Percentiles rank a stretch among this genome's conserved stretches.
These are phyloP conservation scores for Phoebastria nigripes DNA, from an alignment of 2,797 vertebrate genomes.

Conservation along the genomic window DNA sequence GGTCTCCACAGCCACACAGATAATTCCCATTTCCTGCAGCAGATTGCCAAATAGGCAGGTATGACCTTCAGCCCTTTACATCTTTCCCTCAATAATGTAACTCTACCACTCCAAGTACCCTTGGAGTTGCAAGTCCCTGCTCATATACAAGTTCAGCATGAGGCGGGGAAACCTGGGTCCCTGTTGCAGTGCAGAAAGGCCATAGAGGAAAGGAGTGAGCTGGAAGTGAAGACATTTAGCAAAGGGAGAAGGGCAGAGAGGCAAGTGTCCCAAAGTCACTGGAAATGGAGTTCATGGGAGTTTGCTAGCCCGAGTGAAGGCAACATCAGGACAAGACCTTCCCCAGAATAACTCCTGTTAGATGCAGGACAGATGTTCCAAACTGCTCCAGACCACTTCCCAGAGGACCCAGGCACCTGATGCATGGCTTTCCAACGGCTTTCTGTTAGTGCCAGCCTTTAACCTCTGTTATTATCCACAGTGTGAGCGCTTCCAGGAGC, in stretches of 20 bases:
- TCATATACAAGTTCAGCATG: background rate
- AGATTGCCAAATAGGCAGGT: background rate
- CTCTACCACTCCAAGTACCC: background rate
- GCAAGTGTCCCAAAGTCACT: background rate
- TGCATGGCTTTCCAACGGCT: background rate
- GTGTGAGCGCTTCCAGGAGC: background rate
- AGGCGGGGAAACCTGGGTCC: background rate
- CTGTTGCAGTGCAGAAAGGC: background rate
- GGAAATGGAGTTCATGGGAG: background rate
- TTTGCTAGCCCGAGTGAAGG: background rate
- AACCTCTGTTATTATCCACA: background rate
- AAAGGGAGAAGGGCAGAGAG: background rate
- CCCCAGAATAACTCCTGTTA: background rate
- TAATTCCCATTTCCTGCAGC: background rate
- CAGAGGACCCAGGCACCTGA: background rate
- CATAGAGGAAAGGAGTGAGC: background rate
- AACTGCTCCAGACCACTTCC: background rate
- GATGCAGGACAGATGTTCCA: background rate
- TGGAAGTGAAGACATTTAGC: background rate
- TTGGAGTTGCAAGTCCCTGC: background rate
- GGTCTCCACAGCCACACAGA: background rate
- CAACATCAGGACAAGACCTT: background rate
- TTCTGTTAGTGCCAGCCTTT: background rate
- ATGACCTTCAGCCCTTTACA: background rate
- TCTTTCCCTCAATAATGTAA: background rate